These are phyloP conservation scores for Beris chalybata DNA, from an alignment of 2,888 invertebrate species.

Conservation along the genomic window DNA sequence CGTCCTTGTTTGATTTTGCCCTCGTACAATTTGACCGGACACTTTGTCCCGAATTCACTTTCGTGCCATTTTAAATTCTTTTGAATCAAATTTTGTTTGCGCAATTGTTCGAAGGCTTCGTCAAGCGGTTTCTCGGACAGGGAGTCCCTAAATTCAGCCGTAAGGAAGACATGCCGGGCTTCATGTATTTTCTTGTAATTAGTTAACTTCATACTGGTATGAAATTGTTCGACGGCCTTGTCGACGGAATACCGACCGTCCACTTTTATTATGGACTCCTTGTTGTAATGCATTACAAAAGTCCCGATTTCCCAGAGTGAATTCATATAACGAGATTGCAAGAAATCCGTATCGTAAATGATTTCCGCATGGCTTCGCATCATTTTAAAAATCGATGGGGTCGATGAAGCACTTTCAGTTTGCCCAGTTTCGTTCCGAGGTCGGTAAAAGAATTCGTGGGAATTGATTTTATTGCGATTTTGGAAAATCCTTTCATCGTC, in stretches of 20 bases:
- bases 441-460: background rate
- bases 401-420: too few relatives aligned
- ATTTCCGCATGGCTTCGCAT: too few relatives aligned
- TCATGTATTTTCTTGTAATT: conserved; percentile 3
- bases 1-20: conserved; percentile 60
- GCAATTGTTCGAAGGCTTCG: background rate
- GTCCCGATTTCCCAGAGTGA: background rate
- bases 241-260: conserved; percentile 1
- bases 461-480: background rate
- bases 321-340: background rate
- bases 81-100: conserved; percentile 40
- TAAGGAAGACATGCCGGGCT: background rate
- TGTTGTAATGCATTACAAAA: background rate
- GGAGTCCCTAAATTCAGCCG: background rate
- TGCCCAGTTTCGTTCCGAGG: background rate
- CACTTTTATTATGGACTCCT: conserved; percentile 5
- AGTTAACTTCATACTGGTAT: background rate
- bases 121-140: background rate
- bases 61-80: conserved; percentile 56
- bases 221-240: background rate
- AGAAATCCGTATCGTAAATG: too few relatives aligned
- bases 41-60: conserved; percentile 64
- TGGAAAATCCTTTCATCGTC: background rate
- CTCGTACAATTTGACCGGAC: conserved; percentile 65
- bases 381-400: too few relatives aligned